These are phyloP conservation scores for Platysteira castanea DNA, from an alignment of 2,113 vertebrate genomes.

Conservation along the genomic window DNA sequence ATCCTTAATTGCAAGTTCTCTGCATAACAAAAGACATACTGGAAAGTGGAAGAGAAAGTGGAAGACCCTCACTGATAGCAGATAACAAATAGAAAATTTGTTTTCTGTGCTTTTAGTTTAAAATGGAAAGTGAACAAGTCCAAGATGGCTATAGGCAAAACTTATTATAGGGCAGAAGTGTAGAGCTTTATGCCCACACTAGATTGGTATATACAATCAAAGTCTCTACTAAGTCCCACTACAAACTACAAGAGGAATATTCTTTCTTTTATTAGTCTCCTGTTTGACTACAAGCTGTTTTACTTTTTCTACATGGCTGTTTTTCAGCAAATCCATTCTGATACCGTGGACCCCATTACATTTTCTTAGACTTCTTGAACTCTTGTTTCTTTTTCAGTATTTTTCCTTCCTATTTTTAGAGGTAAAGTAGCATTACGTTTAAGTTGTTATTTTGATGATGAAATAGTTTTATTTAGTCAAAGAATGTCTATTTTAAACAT, in stretches of 20 bases:
- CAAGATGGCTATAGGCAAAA: not conserved
- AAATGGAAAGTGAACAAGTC: not conserved
- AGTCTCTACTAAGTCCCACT: not conserved
- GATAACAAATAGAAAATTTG: fast-evolving
- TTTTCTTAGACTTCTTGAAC: not conserved
- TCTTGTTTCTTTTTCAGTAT: not conserved
- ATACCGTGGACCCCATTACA: fast-evolving
- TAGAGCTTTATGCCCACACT: not conserved
- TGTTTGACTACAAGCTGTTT: not conserved
- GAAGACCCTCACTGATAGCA: not conserved
- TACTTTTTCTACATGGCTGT: not conserved
- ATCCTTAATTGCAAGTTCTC: not conserved
- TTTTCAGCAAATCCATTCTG: not conserved
- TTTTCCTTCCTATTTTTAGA: not conserved
- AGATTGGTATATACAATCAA: not conserved
- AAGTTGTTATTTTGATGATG: not conserved
- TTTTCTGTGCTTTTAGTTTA: not conserved
- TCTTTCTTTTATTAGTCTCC: not conserved
- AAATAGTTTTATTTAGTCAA: not conserved
- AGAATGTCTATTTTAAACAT: not conserved
- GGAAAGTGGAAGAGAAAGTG: not conserved
- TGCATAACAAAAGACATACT: not conserved
- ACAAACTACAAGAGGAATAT: not conserved
- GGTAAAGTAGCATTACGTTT: not conserved
- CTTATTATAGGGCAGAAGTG: not conserved